Evolutionary conservation across 2,888 invertebrate genomes (phyloP), one percentile per base, ranked within the genome.

Genomic region (Lutraria lutraria): DNA sequence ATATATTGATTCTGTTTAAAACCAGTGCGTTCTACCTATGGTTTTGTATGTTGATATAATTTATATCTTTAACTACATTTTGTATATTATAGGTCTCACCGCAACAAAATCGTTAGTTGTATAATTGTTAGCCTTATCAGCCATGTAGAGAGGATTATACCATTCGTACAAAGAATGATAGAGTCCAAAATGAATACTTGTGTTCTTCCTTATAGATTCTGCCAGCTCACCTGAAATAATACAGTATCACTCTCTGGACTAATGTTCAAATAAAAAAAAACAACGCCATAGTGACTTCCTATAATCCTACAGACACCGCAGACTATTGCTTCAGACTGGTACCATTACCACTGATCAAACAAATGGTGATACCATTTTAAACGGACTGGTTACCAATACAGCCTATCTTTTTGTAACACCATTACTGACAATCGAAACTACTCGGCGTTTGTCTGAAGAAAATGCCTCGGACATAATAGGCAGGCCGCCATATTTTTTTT

Each of bases 61-160:
- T 16, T 56, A 56, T 56, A 56, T 8, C 56, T 56, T 53, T 53
- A 53, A 53, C 15, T 53, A 12, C 53, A 53, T 12, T 53, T 53
- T 53, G 15, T n/a, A n/a, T n/a, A 53, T 53, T 53, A 53, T 12
- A 15, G 12, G 19, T 12, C 83, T 84, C 85, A 95, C 95, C 86
- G 88, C 88, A 0, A 98, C 98, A 96, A 98, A 99, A 54, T 97
- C 96, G 56, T 97, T 97, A 1, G 98, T 97, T 15, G 97, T 93
- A 85, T 92, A 96, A 63, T 97, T 97, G 76, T 97, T 97, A 0
- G 93, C 52, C 68, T 98, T 98, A 87, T 97, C 97, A n/a, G 93
- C 72, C 19, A 96, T 86, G 89, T 96, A 97, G 12, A 97, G 88
- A 0, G 97, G 97, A 93, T 97, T 95, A 91, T 96, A 97, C 97